Evolutionary conservation across 2,797 vertebrate species (phyloP), one percentile per base, ranked within the genome.

Genomic region (Acipenser transmontanus): DNA sequence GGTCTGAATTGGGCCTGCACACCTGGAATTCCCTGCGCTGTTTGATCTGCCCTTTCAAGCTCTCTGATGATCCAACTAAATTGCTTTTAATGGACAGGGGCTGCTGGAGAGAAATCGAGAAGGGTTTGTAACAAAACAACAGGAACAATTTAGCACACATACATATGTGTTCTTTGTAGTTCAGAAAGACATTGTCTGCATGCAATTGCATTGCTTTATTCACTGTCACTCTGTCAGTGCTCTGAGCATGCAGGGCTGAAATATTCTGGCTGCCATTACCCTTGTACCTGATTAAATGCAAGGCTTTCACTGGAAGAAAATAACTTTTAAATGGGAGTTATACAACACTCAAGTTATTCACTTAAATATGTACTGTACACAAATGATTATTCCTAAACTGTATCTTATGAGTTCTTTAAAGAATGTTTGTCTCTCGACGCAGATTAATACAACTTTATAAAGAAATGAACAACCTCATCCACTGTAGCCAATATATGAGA

Each of bases 41-140:
- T 95, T 94, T 94, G 94, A 95, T 96, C 91, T 94, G 91, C 88
- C 88, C 91, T 94, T 95, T 93, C 88, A 94, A 92, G 93, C 92
- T 91, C 92, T 92, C 88, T 88, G 91, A 92, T 89, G 88, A 91
- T 91, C 89, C 87, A 81, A 74, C 86, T 92, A 94, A 96, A 97
- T 94, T 91, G 88, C 83, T 72, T 85, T 89, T 93, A 94, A 94
- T 93, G 93, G 91, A 92, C 90, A 82, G 82, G 78, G 85, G 76
- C 86, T 85, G 82, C 87, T 83, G 85, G 76, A 87, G 73, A 81
- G 90, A 88, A 87, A 90, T 87, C 73, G 78, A 88, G 86, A 79
- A 73, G 73, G 66, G 61, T 61, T 82, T 80, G 69, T 80, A 75
- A 71, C 66, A 73, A 76, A 85, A 92, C 90, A 89, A 87, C 85